Percentiles rank a stretch among this genome's conserved stretches.
phyloP scores from a whole-genome alignment of 2,888 invertebrate genomes.

The Cheilosia vulpina region DNA sequence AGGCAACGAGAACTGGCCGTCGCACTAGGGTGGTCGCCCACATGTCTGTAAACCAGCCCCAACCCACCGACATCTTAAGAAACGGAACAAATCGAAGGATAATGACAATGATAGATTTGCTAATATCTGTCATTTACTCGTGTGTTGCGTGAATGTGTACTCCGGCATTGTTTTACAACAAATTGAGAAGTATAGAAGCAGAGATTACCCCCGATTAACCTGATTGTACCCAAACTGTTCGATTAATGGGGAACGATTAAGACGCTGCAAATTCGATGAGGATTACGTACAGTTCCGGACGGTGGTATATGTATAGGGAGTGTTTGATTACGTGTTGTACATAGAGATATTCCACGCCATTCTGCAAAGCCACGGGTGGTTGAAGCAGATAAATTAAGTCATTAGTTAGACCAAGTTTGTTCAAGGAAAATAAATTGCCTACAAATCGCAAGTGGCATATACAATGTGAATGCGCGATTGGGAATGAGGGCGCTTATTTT shows the following conservation, averaged over 20 bases:
- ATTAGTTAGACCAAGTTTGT: constrained; percentile 81
- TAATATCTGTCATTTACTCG: constrained; percentile 83
- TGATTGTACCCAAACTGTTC: constrained; percentile 76
- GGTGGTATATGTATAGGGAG: constrained; percentile 55
- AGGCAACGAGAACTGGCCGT: constrained; percentile 64
- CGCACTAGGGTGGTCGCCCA: constrained; percentile 45
- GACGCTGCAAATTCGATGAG: constrained; percentile 77
- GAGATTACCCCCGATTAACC: constrained; percentile 75
- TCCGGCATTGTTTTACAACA: constrained; percentile 72
- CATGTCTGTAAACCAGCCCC: constrained; percentile 50
- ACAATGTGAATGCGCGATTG: constrained; percentile 25
- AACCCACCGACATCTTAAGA: constrained; percentile 56
- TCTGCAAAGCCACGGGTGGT: constrained; percentile 78
- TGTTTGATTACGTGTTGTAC: constrained; percentile 73
- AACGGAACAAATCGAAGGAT: constrained; percentile 81
- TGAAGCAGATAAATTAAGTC: constrained; percentile 84
- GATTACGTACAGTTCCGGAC: constrained; percentile 64
- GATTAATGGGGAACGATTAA: constrained; percentile 77
- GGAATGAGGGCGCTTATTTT: constrained; percentile 47
- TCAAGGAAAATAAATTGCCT: constrained; percentile 73
- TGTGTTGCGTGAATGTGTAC: constrained; percentile 33
- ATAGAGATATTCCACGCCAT: constrained; percentile 52
- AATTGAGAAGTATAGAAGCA: constrained; percentile 69
- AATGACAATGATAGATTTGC: constrained; percentile 84
- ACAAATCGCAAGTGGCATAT: constrained; percentile 62